Evolutionary conservation across 2,888 invertebrate species (phyloP), one percentile per base, ranked within the genome.

Genomic region (Conops quadrifasciatus): DNA sequence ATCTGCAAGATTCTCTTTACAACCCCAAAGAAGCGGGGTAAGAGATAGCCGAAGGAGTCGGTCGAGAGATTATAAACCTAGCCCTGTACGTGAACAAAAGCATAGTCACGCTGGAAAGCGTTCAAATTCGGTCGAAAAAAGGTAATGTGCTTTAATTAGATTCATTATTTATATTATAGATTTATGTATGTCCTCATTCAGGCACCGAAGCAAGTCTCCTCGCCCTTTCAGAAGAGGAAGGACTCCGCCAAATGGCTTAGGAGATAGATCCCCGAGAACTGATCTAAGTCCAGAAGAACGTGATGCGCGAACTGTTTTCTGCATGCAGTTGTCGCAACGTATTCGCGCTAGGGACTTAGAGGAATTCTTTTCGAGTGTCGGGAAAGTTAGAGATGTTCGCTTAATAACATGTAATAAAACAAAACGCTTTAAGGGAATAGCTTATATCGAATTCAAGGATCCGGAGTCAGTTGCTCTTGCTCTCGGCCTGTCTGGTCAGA

Each of bases 361-460:
- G 87, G 98, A 99, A 86, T 99, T 99, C 87, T 99, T 99, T 87
- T 97, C 97, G 36, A 94, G 97, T 73, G 98, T 99, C 72, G 99
- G 99, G 59, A 97, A 97, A 90, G 97, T 97, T 72, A 91, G 97
- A 78, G 99, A 99, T 88, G 99, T 99, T 24, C 90, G 98, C 80
- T 91, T 99, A 78, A 99, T 99, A 72, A 97, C 97, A 71, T 99
- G 99, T 87, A 98, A 98, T 87, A 98, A 98, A 87, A 99, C 99
- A 0, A 91, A 98, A 82, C 89, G 98, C 77, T 98, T 98, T 82
- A 99, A 99, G 87, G 99, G 99, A 60, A 98, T 99, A 80, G 96
- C 98, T n/a, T 99, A 99, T 83, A 96, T 99, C 73, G 99, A 99
- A 87, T 99, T 99, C 84, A 94, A 94, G 86, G 98, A 98, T 88